These are phyloP conservation scores for Eristalis pertinax DNA, from an alignment of 2,888 invertebrate genomes.

Conservation along the genomic window DNA sequence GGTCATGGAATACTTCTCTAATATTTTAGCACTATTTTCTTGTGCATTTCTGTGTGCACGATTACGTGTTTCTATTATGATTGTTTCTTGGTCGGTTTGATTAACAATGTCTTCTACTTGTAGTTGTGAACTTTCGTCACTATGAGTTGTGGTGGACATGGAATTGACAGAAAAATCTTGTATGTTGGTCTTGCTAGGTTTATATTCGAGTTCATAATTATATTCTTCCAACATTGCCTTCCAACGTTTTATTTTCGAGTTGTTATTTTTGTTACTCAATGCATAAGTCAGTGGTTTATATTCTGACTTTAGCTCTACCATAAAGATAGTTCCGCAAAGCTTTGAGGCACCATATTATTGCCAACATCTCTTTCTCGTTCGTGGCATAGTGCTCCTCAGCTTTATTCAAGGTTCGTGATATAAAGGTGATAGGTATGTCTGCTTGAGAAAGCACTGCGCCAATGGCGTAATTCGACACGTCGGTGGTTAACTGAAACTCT, in stretches of 20 bases:
- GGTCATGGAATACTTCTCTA: constrained; percentile 30
- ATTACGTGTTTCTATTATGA: background rate
- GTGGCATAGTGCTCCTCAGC: constrained; percentile 48
- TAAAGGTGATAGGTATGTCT: constrained; percentile 53
- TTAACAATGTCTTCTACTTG: too few relatives aligned
- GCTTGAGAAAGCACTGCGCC: constrained; percentile 74
- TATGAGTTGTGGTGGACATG: too few relatives aligned
- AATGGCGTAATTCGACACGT: constrained; percentile 74
- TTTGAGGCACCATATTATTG: background rate
- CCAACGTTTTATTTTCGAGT: too few relatives aligned
- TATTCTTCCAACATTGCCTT: too few relatives aligned
- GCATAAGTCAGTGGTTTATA: background rate
- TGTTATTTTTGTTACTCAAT: too few relatives aligned
- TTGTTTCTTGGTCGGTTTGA: too few relatives aligned
- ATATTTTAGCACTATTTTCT: constrained; percentile 13
- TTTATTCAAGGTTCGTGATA: constrained; percentile 46
- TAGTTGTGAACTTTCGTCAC: too few relatives aligned
- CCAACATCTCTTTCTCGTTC: constrained; percentile 24
- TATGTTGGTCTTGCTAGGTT: constrained; percentile 16
- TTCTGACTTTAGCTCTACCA: constrained; percentile 73
- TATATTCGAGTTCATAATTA: constrained; percentile 51
- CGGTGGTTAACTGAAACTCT: constrained; percentile 72
- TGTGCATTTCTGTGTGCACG: background rate
- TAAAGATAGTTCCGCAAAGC: constrained; percentile 77
- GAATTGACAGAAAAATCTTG: too few relatives aligned